Conservation (phyloP, 2,113 vertebrate species). For the Microcebus lehilahytsara region DNA sequence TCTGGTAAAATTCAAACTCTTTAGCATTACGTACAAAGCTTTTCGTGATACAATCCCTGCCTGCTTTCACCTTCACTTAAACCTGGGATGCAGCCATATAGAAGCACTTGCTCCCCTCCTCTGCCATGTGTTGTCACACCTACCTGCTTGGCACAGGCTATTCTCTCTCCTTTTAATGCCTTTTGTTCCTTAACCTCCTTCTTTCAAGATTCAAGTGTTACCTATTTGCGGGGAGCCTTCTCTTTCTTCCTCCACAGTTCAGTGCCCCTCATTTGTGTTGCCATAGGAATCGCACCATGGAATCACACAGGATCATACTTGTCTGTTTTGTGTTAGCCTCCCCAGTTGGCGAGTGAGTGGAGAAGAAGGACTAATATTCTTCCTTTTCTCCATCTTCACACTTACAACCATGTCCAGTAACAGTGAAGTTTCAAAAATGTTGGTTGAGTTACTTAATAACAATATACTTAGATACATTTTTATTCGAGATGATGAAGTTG, state of each 20-base stretch:
- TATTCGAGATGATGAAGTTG: slow-evolving; percentile 11
- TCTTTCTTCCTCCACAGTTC: not conserved
- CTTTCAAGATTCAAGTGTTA: not conserved
- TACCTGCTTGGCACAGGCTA: too few species aligned
- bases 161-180: not conserved
- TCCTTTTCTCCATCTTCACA: not conserved
- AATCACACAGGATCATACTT: not conserved
- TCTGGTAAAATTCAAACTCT: not conserved
- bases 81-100: not conserved
- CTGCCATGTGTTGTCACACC: not conserved
- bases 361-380: not conserved
- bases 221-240: not conserved
- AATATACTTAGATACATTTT: not conserved
- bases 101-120: not conserved
- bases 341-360: not conserved
- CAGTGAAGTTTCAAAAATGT: not conserved
- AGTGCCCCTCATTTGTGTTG: not conserved
- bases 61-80: not conserved
- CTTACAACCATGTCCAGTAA: not conserved
- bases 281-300: not conserved
- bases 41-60: not conserved
- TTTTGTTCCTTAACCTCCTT: not conserved
- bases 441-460: not conserved
- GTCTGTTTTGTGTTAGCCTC: not conserved
- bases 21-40: not conserved